These are phyloP conservation scores for Falco berigora DNA, from an alignment of 2,797 vertebrate genomes.

Conservation along the genomic window DNA sequence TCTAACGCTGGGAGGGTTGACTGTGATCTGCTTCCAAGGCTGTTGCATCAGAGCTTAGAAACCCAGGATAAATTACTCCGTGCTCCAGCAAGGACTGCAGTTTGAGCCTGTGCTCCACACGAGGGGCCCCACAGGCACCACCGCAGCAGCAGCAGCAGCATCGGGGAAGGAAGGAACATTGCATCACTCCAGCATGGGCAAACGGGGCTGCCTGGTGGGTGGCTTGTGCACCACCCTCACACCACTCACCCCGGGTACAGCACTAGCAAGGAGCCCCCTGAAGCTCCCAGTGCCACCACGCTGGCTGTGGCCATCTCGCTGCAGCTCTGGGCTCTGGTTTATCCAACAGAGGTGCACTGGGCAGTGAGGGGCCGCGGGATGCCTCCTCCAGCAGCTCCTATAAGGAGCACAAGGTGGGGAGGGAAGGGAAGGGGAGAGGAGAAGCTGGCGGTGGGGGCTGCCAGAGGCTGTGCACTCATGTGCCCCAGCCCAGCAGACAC, in stretches of 20 bases:
- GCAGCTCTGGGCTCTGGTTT: accelerated
- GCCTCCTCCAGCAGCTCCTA: not conserved
- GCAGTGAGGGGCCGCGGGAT: accelerated
- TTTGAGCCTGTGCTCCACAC: not conserved
- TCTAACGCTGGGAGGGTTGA: not conserved
- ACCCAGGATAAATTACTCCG: not conserved
- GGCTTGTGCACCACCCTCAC: not conserved
- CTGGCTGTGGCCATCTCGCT: accelerated
- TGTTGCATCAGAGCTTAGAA: not conserved
- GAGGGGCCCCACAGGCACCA: accelerated
- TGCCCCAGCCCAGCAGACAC: not conserved
- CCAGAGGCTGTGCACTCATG: accelerated
- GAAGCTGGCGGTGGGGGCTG: not conserved
- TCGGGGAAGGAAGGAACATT: not conserved
- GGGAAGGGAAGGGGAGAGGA: not conserved
- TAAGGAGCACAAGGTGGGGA: not conserved
- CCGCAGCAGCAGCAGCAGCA: not conserved
- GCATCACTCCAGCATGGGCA: not conserved
- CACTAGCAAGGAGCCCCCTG: not conserved
- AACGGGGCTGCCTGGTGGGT: accelerated
- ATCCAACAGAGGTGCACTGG: accelerated
- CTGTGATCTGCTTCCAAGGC: slow-evolving; percentile 21
- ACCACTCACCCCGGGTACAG: accelerated
- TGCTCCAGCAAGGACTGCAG: not conserved
- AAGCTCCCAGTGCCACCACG: not conserved